Evolutionary conservation across 2,797 vertebrate species (phyloP), one percentile per base, ranked within the genome.

Genomic region (Sebastes steindachneri): DNA sequence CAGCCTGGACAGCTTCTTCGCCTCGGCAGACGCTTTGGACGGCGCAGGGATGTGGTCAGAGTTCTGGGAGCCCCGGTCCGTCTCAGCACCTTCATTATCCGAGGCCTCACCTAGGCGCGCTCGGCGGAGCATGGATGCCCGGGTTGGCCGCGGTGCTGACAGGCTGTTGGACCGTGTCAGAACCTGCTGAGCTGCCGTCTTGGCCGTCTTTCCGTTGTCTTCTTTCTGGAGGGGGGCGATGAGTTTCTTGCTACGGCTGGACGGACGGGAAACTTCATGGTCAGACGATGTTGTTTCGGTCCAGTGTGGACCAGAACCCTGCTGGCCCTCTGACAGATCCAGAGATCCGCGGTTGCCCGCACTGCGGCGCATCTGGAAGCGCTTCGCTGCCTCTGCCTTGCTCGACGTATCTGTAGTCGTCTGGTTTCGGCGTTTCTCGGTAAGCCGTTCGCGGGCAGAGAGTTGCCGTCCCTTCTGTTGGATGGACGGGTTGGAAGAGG

Each of bases 111-210:
- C 98, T 4, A 99, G 95, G 3, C 98, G 96, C 3, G 98, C 98
- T 1, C 98, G 96, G 2, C 98, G 96, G 0, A 99, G 96, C 93
- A 98, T 97, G 0, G 98, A 99, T 1, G 98, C 98, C 41, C 98
- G 94, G 0, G 98, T 99, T 14, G 98, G 97, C 35, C 98, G 93
- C 0, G 98, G 98, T 0, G 98, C 97, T 0, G 98, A 99, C 73
- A 99, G 93, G 86, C 98, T 99, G 87, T 99, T 99, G 60, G 98
- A 99, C 0, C 98, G 96, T 0, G 96, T 98, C 86, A 99, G 95
- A 9, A 95, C 95, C 90, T 98, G 97, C 68, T 97, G 97, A 3
- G 93, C 89, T 10, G 93, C 95, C 45, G 96, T 96, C 73, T 95
- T 93, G 0, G 92, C 75, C 0, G 73, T 79, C 67, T 96, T 97